Conservation (phyloP, 2,113 vertebrate species). For the Cyrtonyx montezumae region DNA sequence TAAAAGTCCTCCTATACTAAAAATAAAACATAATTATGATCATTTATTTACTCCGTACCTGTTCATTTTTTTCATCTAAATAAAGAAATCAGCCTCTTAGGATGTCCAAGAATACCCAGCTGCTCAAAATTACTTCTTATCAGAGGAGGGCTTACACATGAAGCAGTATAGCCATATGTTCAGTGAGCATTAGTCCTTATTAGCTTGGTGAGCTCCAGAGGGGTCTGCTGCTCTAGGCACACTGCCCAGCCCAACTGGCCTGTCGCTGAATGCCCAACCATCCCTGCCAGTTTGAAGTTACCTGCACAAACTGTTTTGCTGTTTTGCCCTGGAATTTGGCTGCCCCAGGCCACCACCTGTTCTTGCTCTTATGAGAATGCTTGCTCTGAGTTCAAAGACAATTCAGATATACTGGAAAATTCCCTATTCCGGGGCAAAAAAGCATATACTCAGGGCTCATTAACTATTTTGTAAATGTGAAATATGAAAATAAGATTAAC, state of each 20-base stretch:
- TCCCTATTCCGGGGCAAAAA: background rate
- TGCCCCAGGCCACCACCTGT: background rate
- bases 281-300: background rate
- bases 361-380: background rate
- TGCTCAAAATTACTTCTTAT: background rate
- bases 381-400: background rate
- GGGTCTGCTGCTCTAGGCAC: slow-evolving; percentile 19
- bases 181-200: background rate
- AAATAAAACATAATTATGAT: background rate
- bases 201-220: background rate
- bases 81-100: background rate
- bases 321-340: background rate
- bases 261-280: background rate
- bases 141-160: background rate
- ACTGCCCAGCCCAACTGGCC: background rate
- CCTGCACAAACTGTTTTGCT: background rate
- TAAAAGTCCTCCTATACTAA: background rate
- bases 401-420: background rate
- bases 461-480: background rate
- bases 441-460: background rate
- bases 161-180: slow-evolving; percentile 19
- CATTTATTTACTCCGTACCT: background rate
- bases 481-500: background rate
- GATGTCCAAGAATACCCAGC: slow-evolving; percentile 6
- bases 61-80: slow-evolving; percentile 38